Base-by-base conservation (phyloP, 2,888 invertebrate species). In the Mesorhabditis belari region DNA sequence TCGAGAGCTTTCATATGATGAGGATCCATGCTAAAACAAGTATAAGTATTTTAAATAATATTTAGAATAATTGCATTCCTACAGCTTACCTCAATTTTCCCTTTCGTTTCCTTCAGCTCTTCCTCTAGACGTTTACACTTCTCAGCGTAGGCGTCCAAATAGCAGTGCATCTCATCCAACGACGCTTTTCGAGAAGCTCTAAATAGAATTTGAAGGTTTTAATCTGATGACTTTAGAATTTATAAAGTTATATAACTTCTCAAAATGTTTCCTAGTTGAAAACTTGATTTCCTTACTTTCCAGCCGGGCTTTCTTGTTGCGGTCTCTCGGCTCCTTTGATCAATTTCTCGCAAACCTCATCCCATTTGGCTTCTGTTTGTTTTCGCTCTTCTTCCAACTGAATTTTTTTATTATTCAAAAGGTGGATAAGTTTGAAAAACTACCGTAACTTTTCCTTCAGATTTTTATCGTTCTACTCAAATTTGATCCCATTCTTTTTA, bases 81-180 rank as follows among this genome's bases (percentile, higher is more conserved):
- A n/a, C n/a, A n/a, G n/a, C n/a, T n/a, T n/a, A n/a, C 6, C n/a
- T 50, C 51, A 9, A 50, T 50, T 23, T 19, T 9, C 51, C 19
- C n/a, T 23, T 50, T 24, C 49, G 17, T 23, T 19, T 54, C 54
- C 24, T 12, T 23, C 54, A 25, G 12, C 27, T 54, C 65, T n/a
- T 58, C 50, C 12, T 53, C 49, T 26, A 68, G 49, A 19, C 58
- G 50, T 9, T 55, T 52, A 51, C 66, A 54, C 44, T 68, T 68
- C 23, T 65, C 53, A 53, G 65, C 66, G 55, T 62, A 70, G 21
- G 70, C 66, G n/a, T 61, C 29, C 24, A 65, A 62, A 55, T 67
- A 67, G 35, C 66, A 58, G 57, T 70, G 70, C 5, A 70, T 52
- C 60, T 60, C 17, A 9, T 35, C 44, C n/a, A 35, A 17, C 44